Conservation (phyloP, 2,113 vertebrate species). For the Lethenteron reissneri region DNA sequence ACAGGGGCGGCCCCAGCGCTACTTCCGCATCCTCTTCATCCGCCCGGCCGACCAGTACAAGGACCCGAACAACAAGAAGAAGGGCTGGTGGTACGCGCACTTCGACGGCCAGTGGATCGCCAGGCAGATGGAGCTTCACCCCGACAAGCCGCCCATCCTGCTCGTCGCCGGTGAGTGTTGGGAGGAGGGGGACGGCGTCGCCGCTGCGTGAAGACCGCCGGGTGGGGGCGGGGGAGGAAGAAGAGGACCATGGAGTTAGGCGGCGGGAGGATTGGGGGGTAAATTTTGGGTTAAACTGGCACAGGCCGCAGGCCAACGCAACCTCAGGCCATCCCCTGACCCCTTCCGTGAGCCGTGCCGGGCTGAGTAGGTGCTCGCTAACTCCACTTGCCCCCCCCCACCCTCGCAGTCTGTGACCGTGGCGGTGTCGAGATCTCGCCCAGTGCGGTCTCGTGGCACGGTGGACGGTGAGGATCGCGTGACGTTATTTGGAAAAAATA, state of each 20-base stretch:
- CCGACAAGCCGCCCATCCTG: conserved; percentile 78
- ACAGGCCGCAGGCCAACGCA: too few species aligned
- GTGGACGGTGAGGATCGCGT: too few species aligned
- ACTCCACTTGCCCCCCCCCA: too few species aligned
- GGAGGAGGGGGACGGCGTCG: background rate
- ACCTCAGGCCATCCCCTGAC: background rate
- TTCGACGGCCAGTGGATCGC: conserved; percentile 94
- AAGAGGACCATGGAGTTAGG: too few species aligned
- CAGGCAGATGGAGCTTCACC: conserved; percentile 88
- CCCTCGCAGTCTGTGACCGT: too few species aligned
- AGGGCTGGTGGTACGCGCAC: conserved; percentile 97
- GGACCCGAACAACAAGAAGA: conserved; percentile 70
- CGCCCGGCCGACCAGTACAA: conserved; percentile 78
- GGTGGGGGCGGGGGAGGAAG: too few species aligned
- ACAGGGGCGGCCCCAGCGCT: conserved; percentile 62
- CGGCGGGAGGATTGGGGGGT: too few species aligned
- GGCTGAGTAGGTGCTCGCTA: background rate
- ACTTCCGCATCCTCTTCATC: conserved; percentile 90
- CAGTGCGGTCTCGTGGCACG: too few species aligned
- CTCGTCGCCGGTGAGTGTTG: conserved; percentile 70
- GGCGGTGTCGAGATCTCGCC: too few species aligned
- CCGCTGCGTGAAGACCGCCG: too few species aligned
- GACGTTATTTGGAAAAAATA: too few species aligned
- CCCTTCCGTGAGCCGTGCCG: background rate
- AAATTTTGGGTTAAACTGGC: too few species aligned